These are phyloP conservation scores for Sycophila sp. DNA, from an alignment of 1,140 invertebrate genomes.

Conservation along the genomic window DNA sequence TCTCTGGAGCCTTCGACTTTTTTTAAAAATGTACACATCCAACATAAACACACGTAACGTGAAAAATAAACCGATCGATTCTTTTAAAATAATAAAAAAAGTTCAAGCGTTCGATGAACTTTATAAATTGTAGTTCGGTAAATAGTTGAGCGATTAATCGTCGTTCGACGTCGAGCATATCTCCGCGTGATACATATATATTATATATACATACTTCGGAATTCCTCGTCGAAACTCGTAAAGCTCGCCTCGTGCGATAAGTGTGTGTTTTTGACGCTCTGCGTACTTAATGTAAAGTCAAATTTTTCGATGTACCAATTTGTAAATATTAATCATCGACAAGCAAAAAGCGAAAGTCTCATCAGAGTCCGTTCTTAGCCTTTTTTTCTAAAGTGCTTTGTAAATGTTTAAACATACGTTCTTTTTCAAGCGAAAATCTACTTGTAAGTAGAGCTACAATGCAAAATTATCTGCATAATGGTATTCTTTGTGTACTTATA, in stretches of 20 bases:
- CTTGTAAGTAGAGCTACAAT: background rate
- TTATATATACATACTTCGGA: slow-evolving; percentile 6
- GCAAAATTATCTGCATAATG: background rate
- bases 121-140: background rate
- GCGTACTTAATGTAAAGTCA: slow-evolving; percentile 17
- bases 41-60: background rate
- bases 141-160: background rate
- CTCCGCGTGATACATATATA: slow-evolving; percentile 2
- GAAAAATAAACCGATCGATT: too few relatives aligned
- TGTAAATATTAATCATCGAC: slow-evolving; percentile 25
- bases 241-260: slow-evolving; percentile 13
- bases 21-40: background rate
- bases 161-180: slow-evolving; percentile 5
- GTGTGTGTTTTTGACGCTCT: background rate
- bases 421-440: background rate
- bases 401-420: background rate
- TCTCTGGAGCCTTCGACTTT: slow-evolving; percentile 2
- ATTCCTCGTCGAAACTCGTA: slow-evolving; percentile 31
- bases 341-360: background rate
- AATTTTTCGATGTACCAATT: slow-evolving; percentile 12
- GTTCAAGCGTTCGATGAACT: slow-evolving; percentile 12
- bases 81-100: too few relatives aligned
- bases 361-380: background rate
- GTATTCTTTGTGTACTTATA: background rate
- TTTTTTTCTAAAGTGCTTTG: background rate